phyloP scores from a whole-genome alignment of 2,888 invertebrate genomes.

The Agelastica alni region DNA sequence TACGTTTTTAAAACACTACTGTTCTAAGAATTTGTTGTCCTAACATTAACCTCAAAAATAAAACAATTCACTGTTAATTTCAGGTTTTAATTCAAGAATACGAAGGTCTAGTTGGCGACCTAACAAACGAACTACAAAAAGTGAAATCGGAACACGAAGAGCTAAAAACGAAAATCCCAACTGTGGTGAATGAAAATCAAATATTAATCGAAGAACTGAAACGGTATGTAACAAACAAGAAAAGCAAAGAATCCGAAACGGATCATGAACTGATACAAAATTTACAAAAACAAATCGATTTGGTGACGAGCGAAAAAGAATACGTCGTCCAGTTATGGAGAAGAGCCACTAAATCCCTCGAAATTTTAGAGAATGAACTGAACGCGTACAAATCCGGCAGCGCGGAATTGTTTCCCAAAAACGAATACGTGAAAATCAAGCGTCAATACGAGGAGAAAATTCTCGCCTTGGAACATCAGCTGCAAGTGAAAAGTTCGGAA shows the following conservation, averaged over 20 bases:
- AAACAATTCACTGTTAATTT: slow-evolving; percentile 18
- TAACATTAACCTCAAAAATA: too few relatives aligned
- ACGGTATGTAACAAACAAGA: slow-evolving; percentile 18
- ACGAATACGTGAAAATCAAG: slow-evolving; percentile 40
- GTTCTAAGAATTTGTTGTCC: too few relatives aligned
- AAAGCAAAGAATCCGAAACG: slow-evolving; percentile 7
- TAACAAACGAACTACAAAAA: slow-evolving; percentile 39
- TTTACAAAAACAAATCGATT: slow-evolving; percentile 41
- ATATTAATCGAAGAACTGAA: slow-evolving; percentile 33
- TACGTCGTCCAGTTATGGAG: slow-evolving; percentile 69
- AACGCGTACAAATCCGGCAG: slow-evolving; percentile 57
- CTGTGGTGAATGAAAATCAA: slow-evolving; percentile 41
- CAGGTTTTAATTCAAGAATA: slow-evolving; percentile 39
- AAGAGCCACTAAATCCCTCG: slow-evolving; percentile 68
- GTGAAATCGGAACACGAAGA: slow-evolving; percentile 40
- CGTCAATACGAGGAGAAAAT: slow-evolving; percentile 60
- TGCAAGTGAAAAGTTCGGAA: slow-evolving; percentile 55
- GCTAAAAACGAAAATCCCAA: slow-evolving; percentile 35
- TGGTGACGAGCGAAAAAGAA: slow-evolving; percentile 64
- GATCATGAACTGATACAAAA: slow-evolving; percentile 40
- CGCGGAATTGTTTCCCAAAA: slow-evolving; percentile 47
- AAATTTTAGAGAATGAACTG: slow-evolving; percentile 69
- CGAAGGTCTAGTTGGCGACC: slow-evolving; percentile 39
- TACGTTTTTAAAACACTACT: too few relatives aligned
- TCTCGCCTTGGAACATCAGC: slow-evolving; percentile 58